These are phyloP conservation scores for Trisateles emortualis DNA, from an alignment of 2,888 invertebrate genomes.

Conservation along the genomic window DNA sequence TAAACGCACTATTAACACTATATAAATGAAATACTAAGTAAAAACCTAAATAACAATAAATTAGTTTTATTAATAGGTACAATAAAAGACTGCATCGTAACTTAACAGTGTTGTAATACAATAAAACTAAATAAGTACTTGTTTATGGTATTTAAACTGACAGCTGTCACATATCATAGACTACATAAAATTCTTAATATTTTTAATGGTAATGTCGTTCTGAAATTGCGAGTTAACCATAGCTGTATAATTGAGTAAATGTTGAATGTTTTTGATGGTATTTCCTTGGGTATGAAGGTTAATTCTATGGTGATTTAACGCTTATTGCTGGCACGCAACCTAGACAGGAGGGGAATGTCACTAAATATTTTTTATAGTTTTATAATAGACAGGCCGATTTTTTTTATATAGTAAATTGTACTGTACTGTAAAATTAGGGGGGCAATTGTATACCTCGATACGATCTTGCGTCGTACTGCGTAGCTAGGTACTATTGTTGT, in stretches of 20 bases:
- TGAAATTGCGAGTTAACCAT: constrained; percentile 17
- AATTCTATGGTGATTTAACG: constrained; percentile 39
- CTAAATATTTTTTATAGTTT: not conserved
- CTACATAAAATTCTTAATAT: constrained; percentile 1
- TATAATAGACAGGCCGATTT: not conserved
- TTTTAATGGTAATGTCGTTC: constrained; percentile 1
- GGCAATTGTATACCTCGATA: too few relatives aligned
- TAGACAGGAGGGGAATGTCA: constrained; percentile 3
- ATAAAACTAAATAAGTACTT: constrained; percentile 2
- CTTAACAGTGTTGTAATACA: not conserved
- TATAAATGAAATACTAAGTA: too few relatives aligned
- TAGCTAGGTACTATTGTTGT: too few relatives aligned
- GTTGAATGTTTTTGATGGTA: constrained; percentile 13
- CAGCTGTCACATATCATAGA: constrained; percentile 36
- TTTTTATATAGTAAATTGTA: not conserved
- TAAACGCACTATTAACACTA: too few relatives aligned
- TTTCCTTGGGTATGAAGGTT: constrained; percentile 41
- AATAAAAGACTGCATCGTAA: too few relatives aligned
- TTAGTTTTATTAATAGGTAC: too few relatives aligned
- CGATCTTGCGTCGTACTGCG: too few relatives aligned
- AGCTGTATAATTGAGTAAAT: constrained; percentile 25
- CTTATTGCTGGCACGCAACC: constrained; percentile 34
- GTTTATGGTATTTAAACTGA: constrained; percentile 9
- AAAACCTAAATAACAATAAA: too few relatives aligned
- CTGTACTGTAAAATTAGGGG: too few relatives aligned